A percentile compares a stretch with the other conserved stretches of the same genome.
phyloP scores from a whole-genome alignment of 2,113 vertebrate species.

The Gambusia holbrooki region DNA sequence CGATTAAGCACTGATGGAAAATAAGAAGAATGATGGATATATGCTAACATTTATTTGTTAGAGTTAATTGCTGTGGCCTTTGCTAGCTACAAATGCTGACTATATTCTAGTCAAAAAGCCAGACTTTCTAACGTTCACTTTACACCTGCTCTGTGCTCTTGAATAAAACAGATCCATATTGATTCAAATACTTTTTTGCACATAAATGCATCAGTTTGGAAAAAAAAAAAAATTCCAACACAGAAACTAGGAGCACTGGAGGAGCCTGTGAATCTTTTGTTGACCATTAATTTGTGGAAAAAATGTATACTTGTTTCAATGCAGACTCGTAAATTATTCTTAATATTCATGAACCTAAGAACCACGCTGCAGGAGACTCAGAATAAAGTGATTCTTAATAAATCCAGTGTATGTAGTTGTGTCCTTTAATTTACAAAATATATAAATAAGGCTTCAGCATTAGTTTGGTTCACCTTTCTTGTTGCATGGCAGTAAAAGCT shows the following conservation, averaged over 20 bases:
- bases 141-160: too few species aligned
- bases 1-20: too few species aligned
- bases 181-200: not conserved
- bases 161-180: too few species aligned
- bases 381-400: not conserved
- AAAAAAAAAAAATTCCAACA: not conserved
- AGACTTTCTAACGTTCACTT: too few species aligned
- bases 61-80: too few species aligned
- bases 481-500: slow-evolving; percentile 82
- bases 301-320: not conserved
- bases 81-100: too few species aligned
- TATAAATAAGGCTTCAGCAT: slow-evolving; percentile 24
- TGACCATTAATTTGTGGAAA: not conserved
- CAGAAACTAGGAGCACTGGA: not conserved
- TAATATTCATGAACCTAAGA: not conserved
- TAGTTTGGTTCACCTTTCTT: slow-evolving; percentile 81
- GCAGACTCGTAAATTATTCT: not conserved
- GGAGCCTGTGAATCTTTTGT: not conserved
- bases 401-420: not conserved
- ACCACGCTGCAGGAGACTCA: not conserved
- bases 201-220: not conserved
- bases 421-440: not conserved
- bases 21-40: too few species aligned
- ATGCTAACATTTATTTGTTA: too few species aligned
- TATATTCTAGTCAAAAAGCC: too few species aligned